Conservation (phyloP, 2,888 invertebrate species). For the Agrochola litura region DNA sequence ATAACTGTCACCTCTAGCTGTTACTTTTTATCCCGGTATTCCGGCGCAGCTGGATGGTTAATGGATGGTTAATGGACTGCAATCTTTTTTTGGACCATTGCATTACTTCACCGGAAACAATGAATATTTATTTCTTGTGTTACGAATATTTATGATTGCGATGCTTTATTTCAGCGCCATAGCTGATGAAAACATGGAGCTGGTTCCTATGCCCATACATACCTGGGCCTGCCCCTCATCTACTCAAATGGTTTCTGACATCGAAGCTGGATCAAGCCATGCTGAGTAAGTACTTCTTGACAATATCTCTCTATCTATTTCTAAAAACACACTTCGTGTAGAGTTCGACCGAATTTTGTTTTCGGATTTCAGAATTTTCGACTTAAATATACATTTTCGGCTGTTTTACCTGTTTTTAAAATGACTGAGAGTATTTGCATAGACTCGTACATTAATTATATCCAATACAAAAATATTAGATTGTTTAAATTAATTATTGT, state of each 20-base stretch:
- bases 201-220: neutral
- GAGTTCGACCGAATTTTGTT: too few species aligned
- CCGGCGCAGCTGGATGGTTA: too few species aligned
- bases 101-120: neutral
- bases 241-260: neutral
- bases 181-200: slow-evolving; percentile 13
- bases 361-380: neutral
- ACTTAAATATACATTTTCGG: neutral
- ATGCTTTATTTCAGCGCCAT: slow-evolving; percentile 14
- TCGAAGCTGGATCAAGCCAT: slow-evolving; percentile 6
- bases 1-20: too few species aligned
- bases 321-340: neutral
- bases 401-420: neutral
- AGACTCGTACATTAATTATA: too few species aligned
- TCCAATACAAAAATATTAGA: neutral
- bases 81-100: neutral
- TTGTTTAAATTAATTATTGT: neutral
- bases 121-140: neutral
- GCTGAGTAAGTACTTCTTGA: slow-evolving; percentile 10
- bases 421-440: neutral
- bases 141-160: neutral
- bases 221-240: neutral
- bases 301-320: neutral
- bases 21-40: too few species aligned
- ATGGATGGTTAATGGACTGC: neutral